A percentile compares a stretch with the other conserved stretches of the same genome.
Conservation (phyloP, 2,113 vertebrate species). For the Channa argus region DNA sequence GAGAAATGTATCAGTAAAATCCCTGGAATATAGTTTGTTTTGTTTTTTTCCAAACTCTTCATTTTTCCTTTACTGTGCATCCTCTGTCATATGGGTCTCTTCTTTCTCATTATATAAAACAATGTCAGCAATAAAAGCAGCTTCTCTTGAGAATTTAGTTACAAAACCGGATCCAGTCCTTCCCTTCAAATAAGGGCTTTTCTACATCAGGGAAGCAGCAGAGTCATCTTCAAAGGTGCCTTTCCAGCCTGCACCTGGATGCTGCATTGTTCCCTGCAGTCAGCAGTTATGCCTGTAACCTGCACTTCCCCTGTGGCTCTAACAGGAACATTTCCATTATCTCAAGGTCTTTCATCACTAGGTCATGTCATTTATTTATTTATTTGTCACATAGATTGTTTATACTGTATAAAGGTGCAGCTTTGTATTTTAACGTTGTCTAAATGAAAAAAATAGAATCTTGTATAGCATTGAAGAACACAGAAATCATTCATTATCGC, state of each 20-base stretch:
- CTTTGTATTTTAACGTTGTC: no score
- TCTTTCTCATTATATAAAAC: conserved; percentile 16
- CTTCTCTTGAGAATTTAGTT: conserved; percentile 23
- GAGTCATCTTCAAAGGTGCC: conserved; percentile 41
- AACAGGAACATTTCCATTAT: conserved; percentile 63
- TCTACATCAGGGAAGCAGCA: conserved; percentile 27
- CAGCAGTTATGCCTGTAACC: conserved; percentile 62
- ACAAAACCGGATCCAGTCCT: background rate
- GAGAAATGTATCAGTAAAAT: background rate
- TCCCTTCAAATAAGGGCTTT: conserved; percentile 11
- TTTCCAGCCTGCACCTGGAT: conserved; percentile 54
- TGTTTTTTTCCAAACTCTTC: background rate
- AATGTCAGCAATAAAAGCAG: conserved; percentile 31
- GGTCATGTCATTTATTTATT: background rate
- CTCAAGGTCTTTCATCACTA: conserved; percentile 63
- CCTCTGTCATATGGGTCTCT: conserved; percentile 3
- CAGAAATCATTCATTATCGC: no score
- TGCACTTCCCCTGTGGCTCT: conserved; percentile 51
- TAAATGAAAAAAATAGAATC: no score
- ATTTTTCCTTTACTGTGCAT: background rate
- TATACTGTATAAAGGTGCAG: no score
- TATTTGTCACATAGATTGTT: no score
- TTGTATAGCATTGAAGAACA: no score
- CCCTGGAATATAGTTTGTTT: background rate
- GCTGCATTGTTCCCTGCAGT: conserved; percentile 49